Evolutionary conservation across 2,888 invertebrate species (phyloP), one percentile per base, ranked within the genome.

Genomic region (Leptarthrus brevirostris): DNA sequence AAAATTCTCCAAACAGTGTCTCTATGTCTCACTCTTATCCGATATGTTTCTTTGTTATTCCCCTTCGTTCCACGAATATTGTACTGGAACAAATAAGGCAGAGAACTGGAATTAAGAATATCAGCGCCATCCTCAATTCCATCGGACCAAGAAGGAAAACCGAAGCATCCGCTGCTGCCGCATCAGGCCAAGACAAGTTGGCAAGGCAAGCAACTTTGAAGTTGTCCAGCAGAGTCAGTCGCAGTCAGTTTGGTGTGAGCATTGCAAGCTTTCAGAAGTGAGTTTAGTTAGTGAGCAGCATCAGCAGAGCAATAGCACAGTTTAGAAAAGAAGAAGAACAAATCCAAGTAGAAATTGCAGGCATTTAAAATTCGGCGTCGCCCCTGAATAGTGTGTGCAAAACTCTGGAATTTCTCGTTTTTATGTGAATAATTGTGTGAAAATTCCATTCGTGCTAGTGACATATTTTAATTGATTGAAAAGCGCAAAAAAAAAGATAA

Each of bases 201-300:
- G 34, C 69, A 69, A 47, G 18, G 20, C 58, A 34, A 58, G 58
- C 58, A 34, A 56, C 30, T 56, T 30, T 30, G 36, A 58, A 20
- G 58, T 36, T 40, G 36, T 58, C 58, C 58, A 22, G 58, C 36
- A 20, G 36, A 58, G 40, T 34, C 52, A 52, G 52, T 69, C 52
- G 69, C 64, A 66, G 69, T 69, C 69, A 69, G 69, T 69, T 69
- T 52, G 52, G 69, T 69, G 49, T 69, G 69, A 52, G 69, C 69
- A 49, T 52, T 34, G 69, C 34, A 49, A 69, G 52, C 36, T 34
- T n/a, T 10, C 14, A 69, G 69, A 69, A 34, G 66, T 66, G 66
- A 40, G 47, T 24, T 66, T 44, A 40, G 47, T 24, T 12, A 22
- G 49, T 16, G 20, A 49, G 66, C 20, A 49, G 66, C 10, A 49